These are phyloP conservation scores for Lepus timidus DNA, from an alignment of 2,113 vertebrate species.

Conservation along the genomic window DNA sequence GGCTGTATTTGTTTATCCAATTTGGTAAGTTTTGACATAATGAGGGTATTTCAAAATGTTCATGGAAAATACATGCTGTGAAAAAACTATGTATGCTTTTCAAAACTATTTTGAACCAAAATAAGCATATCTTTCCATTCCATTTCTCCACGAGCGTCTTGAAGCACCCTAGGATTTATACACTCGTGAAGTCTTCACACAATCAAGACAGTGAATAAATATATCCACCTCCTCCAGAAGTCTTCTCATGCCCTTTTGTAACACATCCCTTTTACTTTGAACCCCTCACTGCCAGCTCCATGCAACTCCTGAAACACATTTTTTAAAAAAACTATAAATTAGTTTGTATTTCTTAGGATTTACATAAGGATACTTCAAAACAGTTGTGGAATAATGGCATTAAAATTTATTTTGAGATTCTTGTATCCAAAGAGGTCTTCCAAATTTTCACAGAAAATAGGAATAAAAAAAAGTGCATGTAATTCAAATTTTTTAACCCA, in stretches of 20 bases:
- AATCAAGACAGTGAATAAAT: neutral
- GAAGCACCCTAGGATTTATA: neutral
- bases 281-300: neutral
- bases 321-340: neutral
- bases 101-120: no score
- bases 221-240: neutral
- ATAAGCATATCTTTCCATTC: no score
- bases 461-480: no score
- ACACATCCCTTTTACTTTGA: neutral
- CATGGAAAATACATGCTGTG: no score
- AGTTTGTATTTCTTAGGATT: constrained; percentile 22
- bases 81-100: no score
- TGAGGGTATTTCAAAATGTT: no score
- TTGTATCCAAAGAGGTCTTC: neutral
- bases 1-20: neutral
- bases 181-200: neutral
- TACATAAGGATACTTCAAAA: neutral
- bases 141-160: no score
- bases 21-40: neutral
- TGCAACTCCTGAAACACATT: neutral
- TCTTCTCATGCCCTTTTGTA: neutral
- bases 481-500: no score
- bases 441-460: no score
- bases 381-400: no score
- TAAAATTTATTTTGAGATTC: neutral